Evolutionary conservation across 2,797 vertebrate species (phyloP), one percentile per base, ranked within the genome.

Genomic region (Sebastolobus alascanus): DNA sequence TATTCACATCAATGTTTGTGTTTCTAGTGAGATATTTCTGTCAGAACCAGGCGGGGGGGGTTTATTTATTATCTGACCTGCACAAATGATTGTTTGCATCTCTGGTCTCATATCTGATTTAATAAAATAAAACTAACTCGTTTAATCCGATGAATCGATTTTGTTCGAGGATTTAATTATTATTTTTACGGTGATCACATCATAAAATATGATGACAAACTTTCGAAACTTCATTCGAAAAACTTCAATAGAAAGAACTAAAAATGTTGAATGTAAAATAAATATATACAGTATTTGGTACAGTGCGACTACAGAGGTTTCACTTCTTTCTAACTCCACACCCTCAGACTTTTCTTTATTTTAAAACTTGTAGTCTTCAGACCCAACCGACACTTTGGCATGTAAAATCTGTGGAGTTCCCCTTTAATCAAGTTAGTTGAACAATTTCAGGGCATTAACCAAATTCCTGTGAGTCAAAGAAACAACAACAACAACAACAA

Each of bases 11-110:
- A 27, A 29, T 6, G 16, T 75, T 68, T 72, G 4, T 16, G 54
- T 33, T 25, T 68, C 50, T 70, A 31, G 29, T 31, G 59, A 59
- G 38, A n/a, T 50, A 13, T 65, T 69, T 56, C 13, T 46, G 46
- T 25, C 61, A 18, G 60, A 60, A 20, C 14, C 38, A n/a, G 11
- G 38, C 20, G 1, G 25, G 25, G 25, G 25, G 25, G 25, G 61
- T 16, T 27, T 25, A 64, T 65, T 67, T 5, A 59, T 60, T 20
- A 54, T 61, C 20, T 59, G 11, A 40, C 11, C 35, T 16, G 12
- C 4, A 54, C 8, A 40, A 27, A 66, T 40, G 0, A 11, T 38
- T 9, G 16, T 40, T 7, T 60, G 18, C 33, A 33, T 66, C 18
- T 78, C 37, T 50, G 25, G 25, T 25, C 1, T 25, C 25, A 25